Base-by-base conservation (phyloP, 2,888 invertebrate species). In the Harpalus rufipes region DNA sequence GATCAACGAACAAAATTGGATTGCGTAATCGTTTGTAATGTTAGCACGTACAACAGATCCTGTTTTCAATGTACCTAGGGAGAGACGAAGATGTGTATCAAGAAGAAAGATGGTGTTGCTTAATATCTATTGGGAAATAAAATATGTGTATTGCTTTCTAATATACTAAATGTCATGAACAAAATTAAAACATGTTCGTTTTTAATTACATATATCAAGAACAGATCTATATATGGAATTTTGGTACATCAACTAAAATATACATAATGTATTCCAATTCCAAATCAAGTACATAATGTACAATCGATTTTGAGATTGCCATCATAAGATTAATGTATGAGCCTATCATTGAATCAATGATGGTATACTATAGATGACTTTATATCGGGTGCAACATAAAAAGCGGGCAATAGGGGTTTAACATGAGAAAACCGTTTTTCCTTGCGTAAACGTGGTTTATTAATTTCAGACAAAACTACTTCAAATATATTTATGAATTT, bases 1-100 rank as follows among this genome's bases (percentile, higher is more conserved):
- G 72, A 74, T 44, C 72, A 74, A 74, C 72, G 7, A 1, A 68
- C 39, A 41, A 14, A 68, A 32, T 32, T 4, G 51, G 32, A 21
- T 82, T 82, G 72, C 82, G 72, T 82, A 82, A 82, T 82, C 72
- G 72, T 58, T 68, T 72, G 58, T 82, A 82, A 82, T 82, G 68
- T 16, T 58, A 68, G 51, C 82, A 82, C 72, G 82, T 82, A 58
- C 14, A 63, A 41, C 65, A 14, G 39, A 39, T 51, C 44, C 44
- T 51, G 44, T 21, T 65, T 32, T 32, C 0, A 32, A 61, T 21
- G 21, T 61, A 41, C 32, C 32, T 32, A 32, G 44, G 44, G 44
- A 51, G 44, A 12, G 10, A 12, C 10, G 44, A 12, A 51, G 44
- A 51, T 51, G 44, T 51, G 44, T 51, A 51, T 51, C 44, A 51